These are phyloP conservation scores for Sebastes schlegelii DNA, from an alignment of 2,113 vertebrate genomes.

Conservation along the genomic window DNA sequence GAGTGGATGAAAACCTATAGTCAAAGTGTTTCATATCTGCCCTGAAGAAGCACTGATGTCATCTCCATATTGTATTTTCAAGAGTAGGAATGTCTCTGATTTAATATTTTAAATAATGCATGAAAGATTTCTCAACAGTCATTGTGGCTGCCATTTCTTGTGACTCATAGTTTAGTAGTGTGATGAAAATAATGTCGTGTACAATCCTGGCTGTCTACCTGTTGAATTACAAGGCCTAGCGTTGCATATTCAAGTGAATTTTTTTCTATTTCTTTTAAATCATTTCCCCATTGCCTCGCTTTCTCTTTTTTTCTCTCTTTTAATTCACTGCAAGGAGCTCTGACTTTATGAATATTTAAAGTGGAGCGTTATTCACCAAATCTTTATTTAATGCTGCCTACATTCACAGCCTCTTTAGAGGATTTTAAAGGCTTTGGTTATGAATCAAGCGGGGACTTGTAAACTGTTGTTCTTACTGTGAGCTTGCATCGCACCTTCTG, in stretches of 20 bases:
- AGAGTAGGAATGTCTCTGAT: neutral
- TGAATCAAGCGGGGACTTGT: conserved; percentile 43
- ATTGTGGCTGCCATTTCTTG: conserved; percentile 2
- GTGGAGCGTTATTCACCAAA: conserved; percentile 54
- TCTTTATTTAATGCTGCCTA: conserved; percentile 65
- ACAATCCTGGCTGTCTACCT: conserved; percentile 24
- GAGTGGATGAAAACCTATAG: neutral
- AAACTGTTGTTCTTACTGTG: conserved; percentile 51
- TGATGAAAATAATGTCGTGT: conserved; percentile 14
- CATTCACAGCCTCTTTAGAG: conserved; percentile 47
- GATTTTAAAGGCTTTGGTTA: conserved; percentile 41
- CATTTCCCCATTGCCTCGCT: conserved; percentile 1
- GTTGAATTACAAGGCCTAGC: conserved; percentile 15
- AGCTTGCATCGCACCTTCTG: conserved; percentile 12
- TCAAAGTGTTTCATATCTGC: conserved; percentile 26
- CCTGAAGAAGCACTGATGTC: neutral
- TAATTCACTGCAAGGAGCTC: conserved; percentile 48
- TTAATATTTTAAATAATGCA: conserved; percentile 14
- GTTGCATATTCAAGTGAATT: conserved; percentile 44
- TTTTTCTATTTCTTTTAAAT: conserved; percentile 27
- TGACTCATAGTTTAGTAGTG: conserved; percentile 12
- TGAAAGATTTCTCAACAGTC: conserved; percentile 6
- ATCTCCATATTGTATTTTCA: conserved; percentile 6
- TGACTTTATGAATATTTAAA: conserved; percentile 69
- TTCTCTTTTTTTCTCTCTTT: conserved; percentile 11